These are phyloP conservation scores for Poeciliopsis turrubarensis DNA, from an alignment of 2,113 vertebrate species.

Conservation along the genomic window DNA sequence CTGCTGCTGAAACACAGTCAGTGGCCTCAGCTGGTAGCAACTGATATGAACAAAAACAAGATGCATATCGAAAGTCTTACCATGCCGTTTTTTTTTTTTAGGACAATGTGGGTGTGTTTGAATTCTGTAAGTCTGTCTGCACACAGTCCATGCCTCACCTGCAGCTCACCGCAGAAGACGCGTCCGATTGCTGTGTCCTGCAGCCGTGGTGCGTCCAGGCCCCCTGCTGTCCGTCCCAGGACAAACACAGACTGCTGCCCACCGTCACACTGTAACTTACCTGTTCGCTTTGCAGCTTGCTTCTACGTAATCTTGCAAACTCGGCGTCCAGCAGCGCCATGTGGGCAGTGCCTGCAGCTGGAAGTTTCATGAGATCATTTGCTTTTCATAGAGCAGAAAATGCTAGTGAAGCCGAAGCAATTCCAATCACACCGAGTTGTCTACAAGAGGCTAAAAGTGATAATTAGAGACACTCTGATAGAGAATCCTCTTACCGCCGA, in stretches of 20 bases:
- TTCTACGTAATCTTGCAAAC: slow-evolving; percentile 67
- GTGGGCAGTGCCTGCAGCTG: slow-evolving; percentile 68
- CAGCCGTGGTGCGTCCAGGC: slow-evolving; percentile 74
- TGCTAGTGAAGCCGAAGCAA: neutral
- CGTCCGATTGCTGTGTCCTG: slow-evolving; percentile 57
- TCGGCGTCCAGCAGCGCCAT: slow-evolving; percentile 81
- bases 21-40: slow-evolving; percentile 72
- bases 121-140: neutral
- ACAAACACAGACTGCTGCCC: slow-evolving; percentile 77
- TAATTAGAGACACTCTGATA: too few relatives aligned
- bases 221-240: slow-evolving; percentile 73
- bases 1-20: slow-evolving; percentile 66
- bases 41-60: slow-evolving; percentile 49
- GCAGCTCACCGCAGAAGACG: slow-evolving; percentile 75
- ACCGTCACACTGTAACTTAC: slow-evolving; percentile 80
- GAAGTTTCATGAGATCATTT: neutral
- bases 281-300: slow-evolving; percentile 54
- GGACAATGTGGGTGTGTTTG: neutral
- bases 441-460: neutral
- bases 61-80: neutral
- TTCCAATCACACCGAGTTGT: neutral
- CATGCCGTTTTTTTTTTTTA: too few relatives aligned
- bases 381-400: neutral
- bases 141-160: slow-evolving; percentile 71
- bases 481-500: slow-evolving; percentile 60